Evolutionary conservation across 2,113 vertebrate species (phyloP), one percentile per base, ranked within the genome.

Genomic region (Ranitomeya imitator): DNA sequence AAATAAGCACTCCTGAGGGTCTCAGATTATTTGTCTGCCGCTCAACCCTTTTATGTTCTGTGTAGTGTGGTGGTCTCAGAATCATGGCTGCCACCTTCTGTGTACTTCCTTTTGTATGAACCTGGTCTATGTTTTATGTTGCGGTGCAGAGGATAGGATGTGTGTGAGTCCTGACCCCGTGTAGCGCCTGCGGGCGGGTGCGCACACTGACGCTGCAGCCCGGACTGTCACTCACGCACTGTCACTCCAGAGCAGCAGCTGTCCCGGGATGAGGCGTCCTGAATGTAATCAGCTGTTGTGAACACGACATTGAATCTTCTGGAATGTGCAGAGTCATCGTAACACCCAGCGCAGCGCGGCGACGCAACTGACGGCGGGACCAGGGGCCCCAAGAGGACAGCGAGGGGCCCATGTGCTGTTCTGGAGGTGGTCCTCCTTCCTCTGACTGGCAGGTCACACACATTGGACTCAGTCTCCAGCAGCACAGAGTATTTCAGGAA

Each of bases 201-300:
- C 21, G 26, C 31, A 63, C 61, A 63, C 16, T 63, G 61, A 45
- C 37, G 7, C 8, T 63, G 80, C 16, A 19, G 23, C 16, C 37
- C 37, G 5, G 37, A 5, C 37, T 1, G 37, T 45, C 37, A 45
- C 3, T 45, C 37, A 45, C 37, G 5, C 37, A 5, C 37, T 45
- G 37, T 45, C 37, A 45, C 37, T 45, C 37, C 37, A 45, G 37
- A 1, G 37, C 37, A 5, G 37, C 37, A 45, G 37, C 37, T 45
- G 37, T 45, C 1, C 37, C 21, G 19, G 82, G 51, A 69, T n/a
- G 45, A 84, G n/a, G 9, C 16, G 9, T 55, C 61, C 61, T 84
- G 63, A n/a, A 84, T 69, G 37, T n/a, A 10, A 45, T 69, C 82
- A 67, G 60, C 82, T 83, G 82, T 54, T 52, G 18, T 69, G 81